These are phyloP conservation scores for Nomada flava DNA, from an alignment of 2,888 invertebrate species.

Conservation along the genomic window DNA sequence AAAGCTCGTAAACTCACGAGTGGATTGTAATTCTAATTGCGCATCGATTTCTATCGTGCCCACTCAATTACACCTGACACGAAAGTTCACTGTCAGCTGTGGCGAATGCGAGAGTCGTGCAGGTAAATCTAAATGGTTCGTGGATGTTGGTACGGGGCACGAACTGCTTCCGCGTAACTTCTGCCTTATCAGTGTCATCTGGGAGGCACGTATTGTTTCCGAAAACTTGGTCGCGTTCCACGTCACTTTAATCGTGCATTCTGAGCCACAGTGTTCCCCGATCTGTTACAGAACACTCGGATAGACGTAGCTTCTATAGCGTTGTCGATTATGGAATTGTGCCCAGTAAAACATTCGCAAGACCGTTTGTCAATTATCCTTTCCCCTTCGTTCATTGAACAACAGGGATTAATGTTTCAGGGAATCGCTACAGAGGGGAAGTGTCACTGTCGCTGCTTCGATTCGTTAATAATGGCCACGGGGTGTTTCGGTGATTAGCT, in stretches of 20 bases:
- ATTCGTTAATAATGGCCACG: slow-evolving; percentile 42
- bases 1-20: not conserved
- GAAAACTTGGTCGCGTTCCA: slow-evolving; percentile 12
- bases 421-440: slow-evolving; percentile 35
- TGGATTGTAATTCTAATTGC: not conserved
- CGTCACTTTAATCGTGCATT: slow-evolving; percentile 19
- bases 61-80: not conserved
- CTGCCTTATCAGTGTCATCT: slow-evolving; percentile 40
- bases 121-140: slow-evolving; percentile 27
- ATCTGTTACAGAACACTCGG: not conserved
- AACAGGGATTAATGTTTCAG: not conserved
- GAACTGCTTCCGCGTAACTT: slow-evolving; percentile 34
- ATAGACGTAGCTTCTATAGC: no score
- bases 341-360: not conserved
- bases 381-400: not conserved
- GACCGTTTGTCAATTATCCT: not conserved
- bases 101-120: not conserved
- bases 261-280: not conserved
- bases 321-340: not conserved
- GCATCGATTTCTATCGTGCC: slow-evolving; percentile 7
- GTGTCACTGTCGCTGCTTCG: not conserved
- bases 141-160: not conserved
- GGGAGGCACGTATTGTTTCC: slow-evolving; percentile 32
- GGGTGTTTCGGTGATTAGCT: slow-evolving; percentile 57
- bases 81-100: slow-evolving; percentile 6